phyloP scores from a whole-genome alignment of 2,113 vertebrate species.

The Dipodomys spectabilis region DNA sequence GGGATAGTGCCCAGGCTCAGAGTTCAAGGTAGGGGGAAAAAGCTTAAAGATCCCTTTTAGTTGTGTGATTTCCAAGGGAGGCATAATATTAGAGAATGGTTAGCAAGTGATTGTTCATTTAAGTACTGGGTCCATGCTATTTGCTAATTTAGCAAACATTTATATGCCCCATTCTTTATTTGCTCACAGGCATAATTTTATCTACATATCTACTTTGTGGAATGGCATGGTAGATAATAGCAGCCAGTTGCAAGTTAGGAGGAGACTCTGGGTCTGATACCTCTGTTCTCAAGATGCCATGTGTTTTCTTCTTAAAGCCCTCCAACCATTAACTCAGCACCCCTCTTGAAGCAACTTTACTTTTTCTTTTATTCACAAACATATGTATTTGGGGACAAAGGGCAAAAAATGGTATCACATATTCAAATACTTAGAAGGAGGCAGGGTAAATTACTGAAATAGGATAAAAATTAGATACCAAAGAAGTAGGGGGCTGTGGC shows the following conservation, averaged over 20 bases:
- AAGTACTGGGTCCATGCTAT: neutral
- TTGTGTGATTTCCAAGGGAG: neutral
- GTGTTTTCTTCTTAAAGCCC: neutral
- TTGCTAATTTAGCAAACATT: neutral
- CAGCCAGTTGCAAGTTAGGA: neutral
- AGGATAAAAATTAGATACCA: neutral
- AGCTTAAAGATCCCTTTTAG: neutral
- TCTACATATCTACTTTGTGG: neutral
- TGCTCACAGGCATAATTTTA: neutral
- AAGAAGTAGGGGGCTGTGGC: neutral
- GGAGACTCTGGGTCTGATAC: neutral
- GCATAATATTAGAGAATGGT: neutral
- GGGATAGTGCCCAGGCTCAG: too few relatives aligned
- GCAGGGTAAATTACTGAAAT: neutral
- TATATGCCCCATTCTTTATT: neutral
- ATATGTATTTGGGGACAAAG: neutral
- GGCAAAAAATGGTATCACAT: neutral
- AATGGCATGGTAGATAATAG: neutral
- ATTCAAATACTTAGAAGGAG: neutral
- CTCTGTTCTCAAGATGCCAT: neutral
- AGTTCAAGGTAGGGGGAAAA: too few relatives aligned
- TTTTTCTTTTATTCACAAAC: neutral
- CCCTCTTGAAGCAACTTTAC: neutral
- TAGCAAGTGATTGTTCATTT: neutral
- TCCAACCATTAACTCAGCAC: neutral